Conservation (phyloP, 2,888 invertebrate species). For the Schizotus pectinicornis region DNA sequence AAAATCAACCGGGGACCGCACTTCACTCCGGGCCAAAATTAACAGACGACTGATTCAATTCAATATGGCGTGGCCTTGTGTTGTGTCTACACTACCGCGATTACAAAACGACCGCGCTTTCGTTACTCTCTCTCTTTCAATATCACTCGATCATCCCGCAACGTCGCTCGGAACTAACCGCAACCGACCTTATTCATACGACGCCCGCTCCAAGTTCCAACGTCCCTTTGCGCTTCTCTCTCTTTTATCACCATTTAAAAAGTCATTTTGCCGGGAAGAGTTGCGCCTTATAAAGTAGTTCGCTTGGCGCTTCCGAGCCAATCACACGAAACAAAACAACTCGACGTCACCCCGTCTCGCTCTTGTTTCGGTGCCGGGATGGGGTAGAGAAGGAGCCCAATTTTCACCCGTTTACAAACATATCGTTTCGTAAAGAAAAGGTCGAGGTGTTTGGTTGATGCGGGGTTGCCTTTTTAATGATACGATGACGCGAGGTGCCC, state of each 20-base stretch:
- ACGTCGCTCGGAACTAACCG: slow-evolving; percentile 33
- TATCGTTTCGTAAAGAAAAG: slow-evolving; percentile 29
- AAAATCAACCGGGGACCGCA: slow-evolving; percentile 50
- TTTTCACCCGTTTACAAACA: slow-evolving; percentile 36
- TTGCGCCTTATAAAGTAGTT: slow-evolving; percentile 30
- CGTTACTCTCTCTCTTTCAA: neutral
- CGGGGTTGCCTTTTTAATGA: slow-evolving; percentile 11
- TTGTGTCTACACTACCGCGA: slow-evolving; percentile 50
- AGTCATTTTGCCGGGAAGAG: slow-evolving; percentile 1
- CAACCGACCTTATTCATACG: slow-evolving; percentile 48
- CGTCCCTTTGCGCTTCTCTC: slow-evolving; percentile 27
- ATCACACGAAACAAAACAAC: slow-evolving; percentile 31
- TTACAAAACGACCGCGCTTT: slow-evolving; percentile 28
- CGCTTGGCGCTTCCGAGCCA: slow-evolving; percentile 39
- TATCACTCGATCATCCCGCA: slow-evolving; percentile 21
- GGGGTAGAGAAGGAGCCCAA: slow-evolving; percentile 4
- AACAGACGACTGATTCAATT: slow-evolving; percentile 66
- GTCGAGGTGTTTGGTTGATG: slow-evolving; percentile 8
- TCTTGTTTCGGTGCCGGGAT: slow-evolving; percentile 21
- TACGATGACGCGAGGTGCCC: neutral
- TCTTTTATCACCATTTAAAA: slow-evolving; percentile 33
- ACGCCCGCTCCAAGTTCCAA: slow-evolving; percentile 39
- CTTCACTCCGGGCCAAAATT: slow-evolving; percentile 62
- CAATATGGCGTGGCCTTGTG: slow-evolving; percentile 66
- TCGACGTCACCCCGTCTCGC: slow-evolving; percentile 33